phyloP scores from a whole-genome alignment of 2,113 vertebrate genomes.

The Proterorhinus semilunaris region DNA sequence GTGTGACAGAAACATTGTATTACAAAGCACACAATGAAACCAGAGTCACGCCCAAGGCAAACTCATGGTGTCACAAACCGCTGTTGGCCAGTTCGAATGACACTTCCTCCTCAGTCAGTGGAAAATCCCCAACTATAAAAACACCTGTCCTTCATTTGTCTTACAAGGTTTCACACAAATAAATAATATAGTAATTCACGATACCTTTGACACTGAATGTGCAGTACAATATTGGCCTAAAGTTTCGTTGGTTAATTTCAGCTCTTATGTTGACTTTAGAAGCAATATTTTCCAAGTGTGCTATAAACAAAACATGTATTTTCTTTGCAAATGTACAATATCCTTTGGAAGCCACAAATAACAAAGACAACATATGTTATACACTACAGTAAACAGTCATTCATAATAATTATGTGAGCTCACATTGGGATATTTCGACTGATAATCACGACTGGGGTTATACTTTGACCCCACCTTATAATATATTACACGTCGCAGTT shows the following conservation, averaged over 20 bases:
- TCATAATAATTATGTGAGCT: neutral
- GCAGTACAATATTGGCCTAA: neutral
- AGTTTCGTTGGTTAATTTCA: neutral
- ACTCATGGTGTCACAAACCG: neutral
- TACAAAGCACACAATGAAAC: slow-evolving; percentile 31
- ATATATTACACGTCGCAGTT: slow-evolving; percentile 14
- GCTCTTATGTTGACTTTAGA: neutral
- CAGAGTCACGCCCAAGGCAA: slow-evolving; percentile 10
- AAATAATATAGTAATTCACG: neutral
- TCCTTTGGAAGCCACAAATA: too few relatives aligned
- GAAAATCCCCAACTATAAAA: neutral
- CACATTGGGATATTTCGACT: slow-evolving; percentile 12
- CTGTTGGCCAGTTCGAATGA: slow-evolving; percentile 9
- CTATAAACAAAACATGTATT: too few relatives aligned
- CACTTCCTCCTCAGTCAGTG: slow-evolving; percentile 19
- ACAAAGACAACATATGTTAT: neutral
- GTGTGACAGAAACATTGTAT: slow-evolving; percentile 21
- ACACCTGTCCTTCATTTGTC: neutral
- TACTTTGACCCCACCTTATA: slow-evolving; percentile 21
- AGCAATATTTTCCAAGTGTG: too few relatives aligned
- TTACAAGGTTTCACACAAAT: neutral
- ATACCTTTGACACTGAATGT: neutral
- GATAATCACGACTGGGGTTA: slow-evolving; percentile 17
- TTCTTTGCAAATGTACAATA: neutral
- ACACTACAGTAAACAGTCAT: slow-evolving; percentile 4